phyloP scores from a whole-genome alignment of 2,797 vertebrate species.

The Pipistrellus pipistrellus region DNA sequence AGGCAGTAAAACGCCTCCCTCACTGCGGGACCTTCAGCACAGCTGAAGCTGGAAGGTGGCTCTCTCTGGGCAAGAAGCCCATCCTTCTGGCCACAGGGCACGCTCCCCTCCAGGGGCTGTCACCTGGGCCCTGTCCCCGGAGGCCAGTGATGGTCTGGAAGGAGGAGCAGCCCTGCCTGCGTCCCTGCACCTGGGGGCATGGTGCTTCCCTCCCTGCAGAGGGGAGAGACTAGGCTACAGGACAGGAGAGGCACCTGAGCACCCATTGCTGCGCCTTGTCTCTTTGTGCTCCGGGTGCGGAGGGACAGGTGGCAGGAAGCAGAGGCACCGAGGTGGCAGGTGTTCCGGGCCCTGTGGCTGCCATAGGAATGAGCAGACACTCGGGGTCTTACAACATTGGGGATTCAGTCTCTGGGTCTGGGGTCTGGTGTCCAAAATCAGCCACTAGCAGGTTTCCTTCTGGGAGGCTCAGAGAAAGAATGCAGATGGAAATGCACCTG shows the following conservation, averaged over 20 bases:
- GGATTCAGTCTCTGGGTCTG: not conserved
- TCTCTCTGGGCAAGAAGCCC: not conserved
- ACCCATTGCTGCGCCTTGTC: not conserved
- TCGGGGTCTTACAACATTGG: not conserved
- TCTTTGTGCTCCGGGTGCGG: not conserved
- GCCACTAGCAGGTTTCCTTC: not conserved
- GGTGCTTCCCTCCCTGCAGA: not conserved
- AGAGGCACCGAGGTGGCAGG: not conserved
- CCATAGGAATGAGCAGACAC: not conserved
- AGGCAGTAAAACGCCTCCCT: too few relatives aligned
- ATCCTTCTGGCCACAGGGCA: not conserved
- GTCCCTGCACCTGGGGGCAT: not conserved
- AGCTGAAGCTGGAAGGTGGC: too few relatives aligned
- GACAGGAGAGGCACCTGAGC: not conserved
- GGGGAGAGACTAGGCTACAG: not conserved
- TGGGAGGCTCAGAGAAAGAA: not conserved
- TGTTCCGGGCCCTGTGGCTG: not conserved
- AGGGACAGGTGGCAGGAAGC: not conserved
- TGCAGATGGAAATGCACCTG: constrained; percentile 82
- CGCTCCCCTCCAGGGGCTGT: too few relatives aligned
- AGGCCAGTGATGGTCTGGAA: not conserved
- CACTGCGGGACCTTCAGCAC: not conserved
- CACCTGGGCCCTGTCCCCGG: not conserved
- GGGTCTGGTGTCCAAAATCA: not conserved
- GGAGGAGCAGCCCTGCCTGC: not conserved